A percentile compares a stretch with the other conserved stretches of the same genome.
These are phyloP conservation scores for Drosophila melanosoma DNA, from an alignment of 2,888 invertebrate genomes.

Conservation along the genomic window DNA sequence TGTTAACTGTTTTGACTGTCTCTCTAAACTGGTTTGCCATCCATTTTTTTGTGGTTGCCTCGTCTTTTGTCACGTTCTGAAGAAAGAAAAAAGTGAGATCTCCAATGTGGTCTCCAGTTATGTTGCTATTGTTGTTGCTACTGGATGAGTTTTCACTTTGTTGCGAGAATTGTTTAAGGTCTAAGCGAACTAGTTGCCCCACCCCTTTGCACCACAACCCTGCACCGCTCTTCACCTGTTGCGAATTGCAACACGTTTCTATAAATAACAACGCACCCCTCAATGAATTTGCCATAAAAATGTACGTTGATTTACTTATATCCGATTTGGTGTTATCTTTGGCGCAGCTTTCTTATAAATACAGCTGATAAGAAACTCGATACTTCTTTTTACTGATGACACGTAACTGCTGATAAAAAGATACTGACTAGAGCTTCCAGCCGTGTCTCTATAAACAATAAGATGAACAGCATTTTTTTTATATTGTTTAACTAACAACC, in stretches of 20 bases:
- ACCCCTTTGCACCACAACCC: not conserved
- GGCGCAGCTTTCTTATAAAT: slow-evolving; percentile 39
- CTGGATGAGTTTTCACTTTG: slow-evolving; percentile 67
- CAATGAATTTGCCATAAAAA: slow-evolving; percentile 27
- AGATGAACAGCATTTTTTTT: slow-evolving; percentile 12
- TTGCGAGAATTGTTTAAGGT: slow-evolving; percentile 25
- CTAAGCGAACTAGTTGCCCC: slow-evolving; percentile 7
- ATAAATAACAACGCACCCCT: slow-evolving; percentile 19
- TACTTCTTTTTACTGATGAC: slow-evolving; percentile 22
- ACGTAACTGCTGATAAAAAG: slow-evolving; percentile 31
- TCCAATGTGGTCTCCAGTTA: slow-evolving; percentile 40
- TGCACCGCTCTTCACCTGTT: slow-evolving; percentile 38
- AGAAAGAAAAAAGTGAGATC: slow-evolving; percentile 68
- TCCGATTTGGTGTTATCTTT: slow-evolving; percentile 46
- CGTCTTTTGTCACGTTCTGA: slow-evolving; percentile 75
- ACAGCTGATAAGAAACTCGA: slow-evolving; percentile 47
- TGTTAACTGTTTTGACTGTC: slow-evolving; percentile 39
- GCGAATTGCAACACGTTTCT: slow-evolving; percentile 52
- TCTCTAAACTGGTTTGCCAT: slow-evolving; percentile 70
- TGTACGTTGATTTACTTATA: slow-evolving; percentile 31
- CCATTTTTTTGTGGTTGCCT: slow-evolving; percentile 33
- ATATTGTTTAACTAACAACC: slow-evolving; percentile 6
- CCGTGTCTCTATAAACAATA: slow-evolving; percentile 7
- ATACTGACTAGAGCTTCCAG: slow-evolving; percentile 1
- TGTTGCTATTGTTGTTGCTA: slow-evolving; percentile 20